Percentiles rank a stretch among this genome's conserved stretches.
These are phyloP conservation scores for Enteromius radiatus DNA, from an alignment of 2,797 vertebrate species.

Conservation along the genomic window DNA sequence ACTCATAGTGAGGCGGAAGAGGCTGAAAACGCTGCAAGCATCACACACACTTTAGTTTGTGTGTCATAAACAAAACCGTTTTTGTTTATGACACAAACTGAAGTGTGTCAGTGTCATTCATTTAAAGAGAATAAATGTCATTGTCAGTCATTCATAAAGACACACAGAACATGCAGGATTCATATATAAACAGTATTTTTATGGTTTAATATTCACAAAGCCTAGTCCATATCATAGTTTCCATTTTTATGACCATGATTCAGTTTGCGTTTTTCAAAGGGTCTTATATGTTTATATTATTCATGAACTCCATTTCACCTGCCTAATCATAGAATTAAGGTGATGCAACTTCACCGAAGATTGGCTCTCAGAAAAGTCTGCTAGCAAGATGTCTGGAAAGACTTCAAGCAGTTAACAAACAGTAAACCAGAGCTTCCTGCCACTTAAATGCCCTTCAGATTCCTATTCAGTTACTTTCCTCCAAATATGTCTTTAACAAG, in stretches of 20 bases:
- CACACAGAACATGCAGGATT: too few relatives aligned
- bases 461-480: background rate
- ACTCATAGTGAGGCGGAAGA: background rate
- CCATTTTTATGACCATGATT: too few relatives aligned
- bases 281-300: background rate
- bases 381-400: conserved; percentile 16
- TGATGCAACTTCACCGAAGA: background rate
- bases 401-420: conserved; percentile 2
- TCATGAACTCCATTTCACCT: background rate
- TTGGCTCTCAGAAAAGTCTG: background rate
- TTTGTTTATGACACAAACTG: too few relatives aligned
- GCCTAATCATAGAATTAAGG: conserved; percentile 1
- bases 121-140: too few relatives aligned
- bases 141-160: background rate
- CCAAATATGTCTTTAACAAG: conserved; percentile 6
- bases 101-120: too few relatives aligned
- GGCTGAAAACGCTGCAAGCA: background rate
- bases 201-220: too few relatives aligned
- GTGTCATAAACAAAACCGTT: background rate
- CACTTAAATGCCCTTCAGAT: background rate
- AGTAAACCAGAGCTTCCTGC: background rate
- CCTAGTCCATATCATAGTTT: too few relatives aligned
- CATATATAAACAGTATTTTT: too few relatives aligned
- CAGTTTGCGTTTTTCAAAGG: too few relatives aligned
- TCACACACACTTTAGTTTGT: background rate